Evolutionary conservation across 2,888 invertebrate species (phyloP).

Genomic region (Diloba caeruleocephala): DNA sequence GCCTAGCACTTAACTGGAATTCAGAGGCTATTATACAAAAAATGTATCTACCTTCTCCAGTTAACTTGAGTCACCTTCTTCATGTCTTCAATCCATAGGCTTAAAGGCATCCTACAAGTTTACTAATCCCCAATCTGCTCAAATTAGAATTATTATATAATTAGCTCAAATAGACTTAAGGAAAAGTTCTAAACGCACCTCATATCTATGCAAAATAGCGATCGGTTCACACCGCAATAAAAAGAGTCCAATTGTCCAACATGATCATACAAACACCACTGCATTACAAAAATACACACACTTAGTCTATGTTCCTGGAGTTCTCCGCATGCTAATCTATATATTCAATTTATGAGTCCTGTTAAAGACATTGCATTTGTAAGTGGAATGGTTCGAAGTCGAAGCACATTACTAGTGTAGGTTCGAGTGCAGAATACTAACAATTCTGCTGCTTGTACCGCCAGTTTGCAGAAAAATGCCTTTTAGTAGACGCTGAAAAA

Average conservation of each 20-base stretch:
- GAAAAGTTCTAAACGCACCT: background rate
- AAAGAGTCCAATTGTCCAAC: background rate
- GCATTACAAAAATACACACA: conserved; percentile 15
- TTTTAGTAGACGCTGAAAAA: conserved; percentile 75
- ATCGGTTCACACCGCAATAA: conserved; percentile 1
- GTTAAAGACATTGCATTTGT: conserved; percentile 80
- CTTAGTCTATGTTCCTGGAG: conserved; percentile 55
- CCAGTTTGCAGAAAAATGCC: conserved; percentile 68
- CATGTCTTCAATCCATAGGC: no score
- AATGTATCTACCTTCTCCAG: no score
- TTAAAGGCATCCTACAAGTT: no score
- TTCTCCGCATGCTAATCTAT: conserved; percentile 66
- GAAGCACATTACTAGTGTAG: conserved; percentile 60
- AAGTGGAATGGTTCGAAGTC: conserved; percentile 52
- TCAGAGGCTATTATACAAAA: no score
- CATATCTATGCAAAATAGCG: background rate
- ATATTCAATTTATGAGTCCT: conserved; percentile 80
- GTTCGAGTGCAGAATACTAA: conserved; percentile 72
- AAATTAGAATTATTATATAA: no score
- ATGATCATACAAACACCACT: conserved; percentile 7
- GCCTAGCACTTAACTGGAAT: no score
- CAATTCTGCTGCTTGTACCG: conserved; percentile 56
- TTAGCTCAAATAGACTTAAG: no score
- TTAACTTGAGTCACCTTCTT: no score
- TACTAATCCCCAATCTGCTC: no score